These are phyloP conservation scores for Volucella inanis DNA, from an alignment of 2,888 invertebrate genomes.

Conservation along the genomic window DNA sequence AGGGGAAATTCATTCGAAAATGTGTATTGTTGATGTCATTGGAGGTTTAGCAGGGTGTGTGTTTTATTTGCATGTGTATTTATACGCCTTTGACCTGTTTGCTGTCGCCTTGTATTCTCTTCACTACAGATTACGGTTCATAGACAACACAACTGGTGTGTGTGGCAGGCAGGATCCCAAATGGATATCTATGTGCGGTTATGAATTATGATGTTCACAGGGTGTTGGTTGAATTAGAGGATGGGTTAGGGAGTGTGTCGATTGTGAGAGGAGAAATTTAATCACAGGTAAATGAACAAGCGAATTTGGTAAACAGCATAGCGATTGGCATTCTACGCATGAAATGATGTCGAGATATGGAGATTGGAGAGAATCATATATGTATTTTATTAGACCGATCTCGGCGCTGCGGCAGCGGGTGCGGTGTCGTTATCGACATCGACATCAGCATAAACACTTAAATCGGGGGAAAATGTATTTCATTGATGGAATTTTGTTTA, in stretches of 20 bases:
- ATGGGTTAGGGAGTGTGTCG: background rate
- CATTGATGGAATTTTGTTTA: slow-evolving; percentile 57
- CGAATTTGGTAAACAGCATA: slow-evolving; percentile 56
- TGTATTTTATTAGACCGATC: slow-evolving; percentile 13
- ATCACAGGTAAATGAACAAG: slow-evolving; percentile 65
- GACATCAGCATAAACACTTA: slow-evolving; percentile 18
- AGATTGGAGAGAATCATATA: slow-evolving; percentile 1
- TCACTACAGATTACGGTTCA: slow-evolving; percentile 43
- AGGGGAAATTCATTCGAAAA: slow-evolving; percentile 11
- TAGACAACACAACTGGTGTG: slow-evolving; percentile 34
- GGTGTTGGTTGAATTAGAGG: background rate
- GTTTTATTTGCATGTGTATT: slow-evolving; percentile 54
- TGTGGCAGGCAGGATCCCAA: slow-evolving; percentile 44
- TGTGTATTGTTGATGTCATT: slow-evolving; percentile 5
- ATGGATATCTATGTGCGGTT: slow-evolving; percentile 60
- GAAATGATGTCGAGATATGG: slow-evolving; percentile 10
- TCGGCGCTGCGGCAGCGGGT: background rate
- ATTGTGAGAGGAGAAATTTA: slow-evolving; percentile 18
- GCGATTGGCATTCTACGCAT: slow-evolving; percentile 37
- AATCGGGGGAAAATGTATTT: slow-evolving; percentile 41
- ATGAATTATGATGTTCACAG: slow-evolving; percentile 53
- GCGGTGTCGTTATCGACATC: no score
- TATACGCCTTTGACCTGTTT: slow-evolving; percentile 63
- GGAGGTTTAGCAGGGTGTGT: slow-evolving; percentile 5
- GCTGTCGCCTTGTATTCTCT: slow-evolving; percentile 27